These are phyloP conservation scores for Pseudorasbora parva DNA, from an alignment of 2,113 vertebrate genomes.

Conservation along the genomic window DNA sequence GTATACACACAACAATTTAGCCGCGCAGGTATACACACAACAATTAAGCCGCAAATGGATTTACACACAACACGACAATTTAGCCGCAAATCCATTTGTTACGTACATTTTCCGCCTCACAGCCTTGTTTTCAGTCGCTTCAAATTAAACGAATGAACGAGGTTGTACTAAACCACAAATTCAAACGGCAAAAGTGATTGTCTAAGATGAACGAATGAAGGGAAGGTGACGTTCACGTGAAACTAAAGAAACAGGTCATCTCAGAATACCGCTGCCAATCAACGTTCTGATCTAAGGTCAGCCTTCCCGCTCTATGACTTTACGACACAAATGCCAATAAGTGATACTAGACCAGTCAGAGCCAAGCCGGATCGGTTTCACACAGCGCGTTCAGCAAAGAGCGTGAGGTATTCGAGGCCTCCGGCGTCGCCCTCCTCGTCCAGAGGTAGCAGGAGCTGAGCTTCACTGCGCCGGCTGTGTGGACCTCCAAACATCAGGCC, in stretches of 20 bases:
- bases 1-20: too few relatives aligned
- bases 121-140: neutral
- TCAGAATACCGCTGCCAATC: neutral
- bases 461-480: slow-evolving; percentile 53
- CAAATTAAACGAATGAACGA: neutral
- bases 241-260: neutral
- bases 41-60: too few relatives aligned
- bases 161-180: neutral
- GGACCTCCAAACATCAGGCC: neutral
- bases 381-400: neutral
- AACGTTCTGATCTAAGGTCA: neutral
- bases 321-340: neutral
- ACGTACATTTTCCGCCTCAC: too few relatives aligned
- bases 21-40: too few relatives aligned
- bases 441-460: slow-evolving; percentile 64
- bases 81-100: too few relatives aligned
- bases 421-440: neutral
- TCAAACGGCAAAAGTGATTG: slow-evolving; percentile 11
- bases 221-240: neutral
- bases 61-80: too few relatives aligned
- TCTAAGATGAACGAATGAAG: slow-evolving; percentile 2
- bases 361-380: neutral
- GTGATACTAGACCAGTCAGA: neutral
- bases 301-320: neutral
- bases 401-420: slow-evolving; percentile 8